Base-by-base conservation (phyloP, 2,113 vertebrate species). In the Centropus unirufus region DNA sequence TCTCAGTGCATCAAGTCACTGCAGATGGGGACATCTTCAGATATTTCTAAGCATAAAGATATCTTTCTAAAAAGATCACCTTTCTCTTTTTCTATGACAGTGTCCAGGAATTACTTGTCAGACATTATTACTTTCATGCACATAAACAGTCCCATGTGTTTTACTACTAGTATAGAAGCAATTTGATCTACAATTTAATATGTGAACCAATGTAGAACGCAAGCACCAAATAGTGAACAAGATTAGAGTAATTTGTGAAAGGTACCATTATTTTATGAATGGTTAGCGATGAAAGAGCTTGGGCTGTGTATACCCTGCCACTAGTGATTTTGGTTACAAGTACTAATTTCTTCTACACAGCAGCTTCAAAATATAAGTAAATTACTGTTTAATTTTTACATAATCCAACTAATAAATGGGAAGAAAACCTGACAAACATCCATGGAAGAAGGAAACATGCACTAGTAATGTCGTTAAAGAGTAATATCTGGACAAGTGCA, bases 401-500 rank as follows among this genome's bases (percentile, higher is more conserved):
- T 59, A 80, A 14, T 61, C 11, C 12, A 40, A 51, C 8, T 40
- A 76, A 67, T 15, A 72, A 51, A 40, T 39, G 4, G 63, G 51
- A 81, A 70, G 39, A 66, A 63, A 42, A 79, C 44, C 14, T 59
- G 73, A 58, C 6, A 95, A 77, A 68, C 12, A 13, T 61, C 32
- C n/a, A 26, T 10, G 32, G 89, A 93, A 94, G 22, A 68, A 83
- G 58, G 44, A 75, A 89, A 84, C 3, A 46, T 1, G 63, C 1
- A 0, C 3, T 40, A 29, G 4, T 32, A 52, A 49, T 72, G 78
- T 94, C 76, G 7, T 57, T 75, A 55, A 46, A 70, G 27, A 79
- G 14, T 30, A 92, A 89, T 93, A 88, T 96, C 64, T 90, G 42
- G 39, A 90, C 58, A 91, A 93, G 32, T 49, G 29, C 64, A 66